Conservation (phyloP, 2,888 invertebrate species). For the Baccha elongata region DNA sequence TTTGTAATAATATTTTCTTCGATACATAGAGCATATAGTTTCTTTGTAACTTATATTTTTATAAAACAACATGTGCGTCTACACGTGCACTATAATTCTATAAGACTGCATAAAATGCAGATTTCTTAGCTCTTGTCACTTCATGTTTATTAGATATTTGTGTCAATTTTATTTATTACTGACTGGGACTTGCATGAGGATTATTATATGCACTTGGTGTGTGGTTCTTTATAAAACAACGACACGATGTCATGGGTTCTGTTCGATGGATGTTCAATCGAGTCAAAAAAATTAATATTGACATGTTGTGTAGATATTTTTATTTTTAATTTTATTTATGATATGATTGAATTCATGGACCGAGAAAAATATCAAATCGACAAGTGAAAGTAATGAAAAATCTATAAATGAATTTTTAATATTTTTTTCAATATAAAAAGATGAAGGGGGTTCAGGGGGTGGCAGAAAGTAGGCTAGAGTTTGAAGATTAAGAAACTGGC, state of each 20-base stretch:
- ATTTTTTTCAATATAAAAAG: too few relatives aligned
- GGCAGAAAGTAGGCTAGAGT: too few relatives aligned
- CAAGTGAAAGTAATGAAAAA: neutral
- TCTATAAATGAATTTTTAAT: too few relatives aligned
- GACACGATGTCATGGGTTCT: constrained; percentile 41
- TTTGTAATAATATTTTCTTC: neutral
- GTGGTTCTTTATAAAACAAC: constrained; percentile 59
- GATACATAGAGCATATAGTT: neutral
- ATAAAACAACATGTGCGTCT: constrained; percentile 13
- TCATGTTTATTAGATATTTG: constrained; percentile 72
- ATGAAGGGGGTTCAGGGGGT: too few relatives aligned
- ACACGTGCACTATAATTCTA: constrained; percentile 1
- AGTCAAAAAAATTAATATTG: constrained; percentile 60
- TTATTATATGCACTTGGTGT: constrained; percentile 57
- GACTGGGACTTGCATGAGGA: constrained; percentile 32
- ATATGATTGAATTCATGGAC: too few relatives aligned
- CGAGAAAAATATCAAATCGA: neutral
- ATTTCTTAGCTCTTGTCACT: constrained; percentile 51
- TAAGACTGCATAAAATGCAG: neutral
- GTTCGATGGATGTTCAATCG: constrained; percentile 53
- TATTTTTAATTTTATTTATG: neutral
- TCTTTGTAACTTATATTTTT: too few relatives aligned
- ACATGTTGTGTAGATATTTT: constrained; percentile 42
- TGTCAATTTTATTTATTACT: constrained; percentile 61
- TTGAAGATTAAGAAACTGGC: too few relatives aligned